Evolutionary conservation across 2,113 vertebrate genomes (phyloP).

Genomic region (Plecturocebus donacophilus): DNA sequence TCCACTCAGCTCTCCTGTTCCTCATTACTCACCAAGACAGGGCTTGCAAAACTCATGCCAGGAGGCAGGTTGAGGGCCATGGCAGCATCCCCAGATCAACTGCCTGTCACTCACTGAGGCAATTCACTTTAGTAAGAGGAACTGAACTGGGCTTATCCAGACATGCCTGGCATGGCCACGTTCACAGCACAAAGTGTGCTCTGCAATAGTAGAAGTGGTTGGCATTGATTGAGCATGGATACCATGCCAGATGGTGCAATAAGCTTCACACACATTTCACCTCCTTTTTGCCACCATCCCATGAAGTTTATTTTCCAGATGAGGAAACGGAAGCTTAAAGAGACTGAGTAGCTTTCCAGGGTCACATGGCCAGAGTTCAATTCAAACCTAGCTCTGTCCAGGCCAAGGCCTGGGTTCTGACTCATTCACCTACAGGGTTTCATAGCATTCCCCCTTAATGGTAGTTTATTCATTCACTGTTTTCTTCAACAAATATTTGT

Average conservation of each 20-base stretch:
- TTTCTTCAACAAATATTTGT: background rate
- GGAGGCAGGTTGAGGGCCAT: background rate
- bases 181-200: background rate
- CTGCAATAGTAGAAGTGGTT: background rate
- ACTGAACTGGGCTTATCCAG: background rate
- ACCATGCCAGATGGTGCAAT: background rate
- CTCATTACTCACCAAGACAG: background rate
- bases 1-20: background rate
- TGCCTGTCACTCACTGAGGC: background rate
- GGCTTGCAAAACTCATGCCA: background rate
- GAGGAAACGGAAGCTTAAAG: background rate
- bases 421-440: background rate
- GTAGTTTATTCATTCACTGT: background rate
- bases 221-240: background rate
- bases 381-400: background rate
- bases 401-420: background rate
- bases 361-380: background rate
- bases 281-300: background rate
- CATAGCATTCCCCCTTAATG: background rate
- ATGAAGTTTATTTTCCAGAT: background rate
- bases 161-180: background rate
- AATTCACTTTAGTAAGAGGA: background rate
- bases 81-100: background rate
- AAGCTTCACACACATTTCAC: background rate
- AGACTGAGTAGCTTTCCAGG: accelerated